A percentile compares a stretch with the other conserved stretches of the same genome.
Conservation (phyloP, 2,888 invertebrate species). For the Hyposoter didymator region DNA sequence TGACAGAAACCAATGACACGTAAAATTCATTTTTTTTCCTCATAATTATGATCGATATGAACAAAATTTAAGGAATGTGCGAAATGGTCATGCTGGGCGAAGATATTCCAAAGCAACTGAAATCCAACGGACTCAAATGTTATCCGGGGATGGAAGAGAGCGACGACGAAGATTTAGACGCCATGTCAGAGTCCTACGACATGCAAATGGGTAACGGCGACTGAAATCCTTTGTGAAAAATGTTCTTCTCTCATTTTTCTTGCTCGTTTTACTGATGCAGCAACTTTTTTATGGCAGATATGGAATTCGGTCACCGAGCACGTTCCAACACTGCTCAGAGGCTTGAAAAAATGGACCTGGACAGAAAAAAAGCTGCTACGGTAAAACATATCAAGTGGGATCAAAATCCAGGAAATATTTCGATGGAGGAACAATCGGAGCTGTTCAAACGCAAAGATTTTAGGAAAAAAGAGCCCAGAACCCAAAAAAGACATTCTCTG, state of each 20-base stretch:
- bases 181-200: constrained; percentile 90
- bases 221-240: not conserved
- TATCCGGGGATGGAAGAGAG: constrained; percentile 93
- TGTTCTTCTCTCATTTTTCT: not conserved
- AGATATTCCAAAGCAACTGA: constrained; percentile 89
- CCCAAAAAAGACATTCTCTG: constrained; percentile 86
- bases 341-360: constrained; percentile 95
- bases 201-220: constrained; percentile 88
- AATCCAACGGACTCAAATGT: constrained; percentile 87
- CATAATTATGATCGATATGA: not conserved
- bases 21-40: not conserved
- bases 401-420: constrained; percentile 85
- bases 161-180: constrained; percentile 91
- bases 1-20: too few species aligned
- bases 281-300: constrained; percentile 77
- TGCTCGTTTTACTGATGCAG: not conserved
- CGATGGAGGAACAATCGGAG: constrained; percentile 87
- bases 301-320: constrained; percentile 86
- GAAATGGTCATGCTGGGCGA: constrained; percentile 96
- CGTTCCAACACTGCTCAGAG: constrained; percentile 95
- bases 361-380: constrained; percentile 91
- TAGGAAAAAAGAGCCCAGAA: constrained; percentile 73
- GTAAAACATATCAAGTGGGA: constrained; percentile 92
- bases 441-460: constrained; percentile 86
- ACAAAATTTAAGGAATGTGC: constrained; percentile 88